phyloP scores from a whole-genome alignment of 2,797 vertebrate species.

The Enteromius viviparus region DNA sequence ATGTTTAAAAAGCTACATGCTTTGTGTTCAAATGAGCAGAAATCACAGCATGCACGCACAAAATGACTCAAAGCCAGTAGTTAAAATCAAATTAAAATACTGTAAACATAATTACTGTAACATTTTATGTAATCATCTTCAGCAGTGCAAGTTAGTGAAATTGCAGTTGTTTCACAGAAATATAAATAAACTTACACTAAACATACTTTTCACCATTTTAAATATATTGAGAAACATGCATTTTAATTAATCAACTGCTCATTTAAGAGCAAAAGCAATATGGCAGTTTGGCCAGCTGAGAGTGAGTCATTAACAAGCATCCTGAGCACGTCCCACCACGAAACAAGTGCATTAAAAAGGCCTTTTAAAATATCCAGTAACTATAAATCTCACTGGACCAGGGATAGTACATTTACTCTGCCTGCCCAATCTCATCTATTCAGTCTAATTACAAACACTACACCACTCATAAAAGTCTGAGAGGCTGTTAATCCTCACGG shows the following conservation, averaged over 20 bases:
- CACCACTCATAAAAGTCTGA: slow-evolving; percentile 81
- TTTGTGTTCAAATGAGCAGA: background rate
- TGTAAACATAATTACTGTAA: background rate
- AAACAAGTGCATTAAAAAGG: slow-evolving; percentile 78
- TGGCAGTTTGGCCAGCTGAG: slow-evolving; percentile 39
- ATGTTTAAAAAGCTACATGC: background rate
- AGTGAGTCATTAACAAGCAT: slow-evolving; percentile 72
- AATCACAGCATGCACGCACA: background rate
- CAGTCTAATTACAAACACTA: slow-evolving; percentile 83
- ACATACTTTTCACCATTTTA: no score
- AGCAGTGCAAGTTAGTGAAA: background rate
- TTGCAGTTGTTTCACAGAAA: background rate
- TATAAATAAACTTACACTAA: background rate
- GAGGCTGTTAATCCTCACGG: slow-evolving; percentile 80
- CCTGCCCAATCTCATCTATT: slow-evolving; percentile 80
- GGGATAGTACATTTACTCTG: slow-evolving; percentile 78
- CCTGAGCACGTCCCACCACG: slow-evolving; percentile 74
- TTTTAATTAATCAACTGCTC: slow-evolving; percentile 19
- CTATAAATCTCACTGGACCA: slow-evolving; percentile 79
- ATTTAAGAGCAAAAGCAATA: slow-evolving; percentile 14
- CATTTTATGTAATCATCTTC: background rate
- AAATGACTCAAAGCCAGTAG: background rate
- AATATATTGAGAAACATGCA: background rate
- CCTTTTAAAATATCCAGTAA: slow-evolving; percentile 71
- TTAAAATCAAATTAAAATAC: background rate